Conservation (phyloP, 2,113 vertebrate genomes). For the Gobiocypris rarus region DNA sequence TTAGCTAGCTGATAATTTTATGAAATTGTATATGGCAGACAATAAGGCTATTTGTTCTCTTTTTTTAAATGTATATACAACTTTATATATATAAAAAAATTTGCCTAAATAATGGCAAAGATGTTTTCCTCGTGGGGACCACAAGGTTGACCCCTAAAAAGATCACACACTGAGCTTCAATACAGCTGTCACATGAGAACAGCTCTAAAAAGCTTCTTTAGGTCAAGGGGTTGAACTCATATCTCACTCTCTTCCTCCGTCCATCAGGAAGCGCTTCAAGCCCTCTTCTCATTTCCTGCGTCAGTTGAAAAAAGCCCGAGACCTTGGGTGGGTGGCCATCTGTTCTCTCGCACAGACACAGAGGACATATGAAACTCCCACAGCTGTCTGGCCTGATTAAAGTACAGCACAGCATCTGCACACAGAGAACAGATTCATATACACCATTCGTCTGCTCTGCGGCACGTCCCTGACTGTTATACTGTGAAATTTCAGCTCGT, state of each 20-base stretch:
- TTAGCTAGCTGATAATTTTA: no score
- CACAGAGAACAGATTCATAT: constrained; percentile 23
- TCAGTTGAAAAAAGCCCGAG: background rate
- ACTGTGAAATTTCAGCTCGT: constrained; percentile 36
- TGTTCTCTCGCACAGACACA: constrained; percentile 19
- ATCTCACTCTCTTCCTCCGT: background rate
- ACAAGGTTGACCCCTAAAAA: constrained; percentile 1
- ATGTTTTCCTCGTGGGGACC: background rate
- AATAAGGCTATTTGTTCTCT: no score
- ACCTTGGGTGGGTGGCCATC: constrained; percentile 7
- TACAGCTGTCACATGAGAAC: background rate
- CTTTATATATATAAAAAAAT: no score
- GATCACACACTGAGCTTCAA: background rate
- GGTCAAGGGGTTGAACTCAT: constrained; percentile 1
- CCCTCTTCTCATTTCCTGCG: constrained; percentile 9
- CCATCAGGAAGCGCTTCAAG: constrained; percentile 19
- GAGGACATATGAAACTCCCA: constrained; percentile 30
- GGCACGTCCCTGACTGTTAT: constrained; percentile 1
- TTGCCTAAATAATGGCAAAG: background rate
- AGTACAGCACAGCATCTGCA: constrained; percentile 40
- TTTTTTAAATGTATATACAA: no score
- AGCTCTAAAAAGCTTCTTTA: constrained; percentile 12
- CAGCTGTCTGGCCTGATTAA: constrained; percentile 35
- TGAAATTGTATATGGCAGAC: no score
- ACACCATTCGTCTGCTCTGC: constrained; percentile 14